Evolutionary conservation across 2,888 invertebrate genomes (phyloP), one percentile per base, ranked within the genome.

Genomic region (Cheilosia vulpina): DNA sequence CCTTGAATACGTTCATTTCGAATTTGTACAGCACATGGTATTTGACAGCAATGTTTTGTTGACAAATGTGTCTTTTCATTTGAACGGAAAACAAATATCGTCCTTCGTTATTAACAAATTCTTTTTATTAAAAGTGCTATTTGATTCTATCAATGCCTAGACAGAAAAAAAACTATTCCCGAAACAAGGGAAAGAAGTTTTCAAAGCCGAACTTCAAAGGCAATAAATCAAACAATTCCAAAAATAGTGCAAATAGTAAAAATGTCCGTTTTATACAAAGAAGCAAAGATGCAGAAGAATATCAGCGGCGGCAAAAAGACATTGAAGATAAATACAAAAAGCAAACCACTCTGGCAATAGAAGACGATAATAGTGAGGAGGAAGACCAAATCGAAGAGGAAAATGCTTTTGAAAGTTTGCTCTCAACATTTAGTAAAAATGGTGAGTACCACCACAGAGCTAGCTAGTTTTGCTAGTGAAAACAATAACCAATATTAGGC

Each of bases 341-440:
- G n/a, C 58, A 88, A 87, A 45, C 55, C 17, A 38, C 41, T 53
- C 66, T 53, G 34, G 0, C 9, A 11, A 17, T 9, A 0, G 57
- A 60, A 1, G 58, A 78, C 9, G 52, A 78, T 4, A 71, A 65
- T 0, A 75, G 65, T 19, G 79, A 71, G 15, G 73, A 81, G 17
- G 93, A 93, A 75, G 92, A 93, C 24, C 93, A 94, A n/a, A 94
- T 94, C 81, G 94, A 94, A 72, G 93, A 92, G 78, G 88, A 89
- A 52, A 92, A 94, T 91, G 92, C 93, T 4, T 93, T 93, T 88
- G 93, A 92, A 47, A 93, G 93, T 87, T 89, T 95, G 55, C 89
- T 95, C 24, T 93, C 94, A 0, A 93, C 93, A 77, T 94, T 94
- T 82, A 89, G 89, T 27, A 76, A 43, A 87, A 89, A 58, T 31